Evolutionary conservation across 2,888 invertebrate genomes (phyloP).

Genomic region (Cantharis rufa): DNA sequence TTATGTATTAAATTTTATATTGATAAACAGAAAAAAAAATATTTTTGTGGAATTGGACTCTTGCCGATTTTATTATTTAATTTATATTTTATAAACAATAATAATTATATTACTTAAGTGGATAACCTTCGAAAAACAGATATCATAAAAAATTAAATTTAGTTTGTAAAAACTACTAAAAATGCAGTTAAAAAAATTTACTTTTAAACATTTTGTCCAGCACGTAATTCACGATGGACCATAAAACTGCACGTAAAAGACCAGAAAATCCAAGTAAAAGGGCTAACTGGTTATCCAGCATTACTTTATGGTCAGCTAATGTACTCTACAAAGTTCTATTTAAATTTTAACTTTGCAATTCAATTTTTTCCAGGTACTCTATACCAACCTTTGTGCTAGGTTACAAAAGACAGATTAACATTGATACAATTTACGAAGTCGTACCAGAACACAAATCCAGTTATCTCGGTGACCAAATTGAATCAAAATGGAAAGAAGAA

Average conservation of each 20-base stretch:
- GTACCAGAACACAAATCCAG: constrained; percentile 54
- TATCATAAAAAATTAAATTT: too few relatives aligned
- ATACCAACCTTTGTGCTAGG: constrained; percentile 56
- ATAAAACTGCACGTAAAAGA: neutral
- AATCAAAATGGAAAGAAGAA: constrained; percentile 46
- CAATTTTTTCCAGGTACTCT: constrained; percentile 55
- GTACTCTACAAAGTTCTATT: neutral
- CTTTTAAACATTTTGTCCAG: too few relatives aligned
- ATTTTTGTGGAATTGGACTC: too few relatives aligned
- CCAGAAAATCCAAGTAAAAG: neutral
- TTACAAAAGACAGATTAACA: constrained; percentile 53
- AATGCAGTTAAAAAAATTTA: too few relatives aligned
- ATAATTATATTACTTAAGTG: too few relatives aligned
- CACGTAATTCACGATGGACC: neutral
- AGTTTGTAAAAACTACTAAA: too few relatives aligned
- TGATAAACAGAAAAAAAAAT: too few relatives aligned
- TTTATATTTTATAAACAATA: too few relatives aligned
- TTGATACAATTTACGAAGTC: constrained; percentile 56
- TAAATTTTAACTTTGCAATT: neutral
- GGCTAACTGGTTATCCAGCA: neutral
- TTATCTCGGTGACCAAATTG: constrained; percentile 52
- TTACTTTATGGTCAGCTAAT: neutral
- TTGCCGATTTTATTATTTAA: too few relatives aligned
- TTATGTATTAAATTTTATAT: too few relatives aligned
- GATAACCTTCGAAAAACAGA: too few relatives aligned